A percentile compares a stretch with the other conserved stretches of the same genome.
Conservation (phyloP, 2,797 vertebrate species). For the Semotilus atromaculatus region DNA sequence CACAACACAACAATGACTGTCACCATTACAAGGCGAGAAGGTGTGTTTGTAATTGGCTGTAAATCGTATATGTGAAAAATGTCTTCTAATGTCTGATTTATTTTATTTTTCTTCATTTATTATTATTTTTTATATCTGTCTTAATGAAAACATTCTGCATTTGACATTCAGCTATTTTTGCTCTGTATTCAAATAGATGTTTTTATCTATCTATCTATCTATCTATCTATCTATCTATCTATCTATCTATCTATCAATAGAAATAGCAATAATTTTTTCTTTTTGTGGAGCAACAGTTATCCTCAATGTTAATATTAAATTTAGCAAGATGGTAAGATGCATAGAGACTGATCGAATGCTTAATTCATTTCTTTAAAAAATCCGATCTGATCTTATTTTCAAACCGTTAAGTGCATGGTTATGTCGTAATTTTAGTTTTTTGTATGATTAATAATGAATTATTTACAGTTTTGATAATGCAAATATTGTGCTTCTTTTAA, state of each 20-base stretch:
- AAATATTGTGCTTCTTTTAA: neutral
- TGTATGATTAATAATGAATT: neutral
- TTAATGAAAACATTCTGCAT: neutral
- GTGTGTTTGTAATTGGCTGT: slow-evolving; percentile 27
- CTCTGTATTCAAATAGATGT: neutral
- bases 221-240: no score
- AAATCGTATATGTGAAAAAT: neutral
- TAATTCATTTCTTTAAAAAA: neutral
- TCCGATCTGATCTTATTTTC: neutral
- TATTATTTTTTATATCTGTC: neutral
- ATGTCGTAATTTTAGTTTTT: neutral
- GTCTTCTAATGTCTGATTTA: neutral
- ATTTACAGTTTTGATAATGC: slow-evolving; percentile 2
- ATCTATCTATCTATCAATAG: no score
- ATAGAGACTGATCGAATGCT: slow-evolving; percentile 19
- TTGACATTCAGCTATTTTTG: slow-evolving; percentile 8
- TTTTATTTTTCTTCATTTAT: no score
- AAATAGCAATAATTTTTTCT: neutral
- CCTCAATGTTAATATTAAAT: neutral
- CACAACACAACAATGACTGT: neutral
- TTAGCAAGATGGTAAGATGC: neutral
- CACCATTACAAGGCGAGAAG: slow-evolving; percentile 3
- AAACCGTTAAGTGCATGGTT: neutral
- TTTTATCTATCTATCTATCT: neutral
- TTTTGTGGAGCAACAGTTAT: neutral